Evolutionary conservation across 23 tunicate genomes (phyloP).

Genomic region (Trididemnum nubilum): DNA sequence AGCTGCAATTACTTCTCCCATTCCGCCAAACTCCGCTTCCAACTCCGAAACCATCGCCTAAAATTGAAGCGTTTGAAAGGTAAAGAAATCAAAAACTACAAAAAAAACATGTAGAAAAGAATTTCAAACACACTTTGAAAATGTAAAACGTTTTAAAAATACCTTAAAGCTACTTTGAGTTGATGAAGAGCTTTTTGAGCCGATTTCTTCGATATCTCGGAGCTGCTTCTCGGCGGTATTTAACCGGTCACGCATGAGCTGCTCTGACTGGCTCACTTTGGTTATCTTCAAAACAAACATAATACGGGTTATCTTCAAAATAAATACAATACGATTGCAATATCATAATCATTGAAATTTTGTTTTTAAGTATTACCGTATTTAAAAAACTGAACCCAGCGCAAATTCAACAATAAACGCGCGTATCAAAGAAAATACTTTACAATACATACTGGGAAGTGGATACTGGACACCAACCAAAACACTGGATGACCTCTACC

Average conservation of each 20-base stretch:
- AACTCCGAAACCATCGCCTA: slow-evolving; percentile 79
- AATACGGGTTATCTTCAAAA: too few species aligned
- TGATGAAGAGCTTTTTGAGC: slow-evolving; percentile 7
- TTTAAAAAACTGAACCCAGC: too few species aligned
- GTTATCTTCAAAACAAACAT: neutral
- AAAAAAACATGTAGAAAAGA: too few species aligned
- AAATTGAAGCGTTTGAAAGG: neutral
- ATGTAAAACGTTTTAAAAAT: neutral
- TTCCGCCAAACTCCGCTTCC: slow-evolving; percentile 91
- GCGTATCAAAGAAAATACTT: too few species aligned
- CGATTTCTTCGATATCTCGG: slow-evolving; percentile 42
- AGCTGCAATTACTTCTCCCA: slow-evolving; percentile 83
- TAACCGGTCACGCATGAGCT: slow-evolving; percentile 27
- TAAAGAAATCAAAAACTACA: neutral
- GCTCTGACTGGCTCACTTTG: slow-evolving; percentile 35
- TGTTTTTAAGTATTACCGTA: too few species aligned
- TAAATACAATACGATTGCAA: too few species aligned
- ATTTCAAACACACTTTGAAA: neutral
- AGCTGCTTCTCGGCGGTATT: slow-evolving; percentile 59
- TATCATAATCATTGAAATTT: too few species aligned
- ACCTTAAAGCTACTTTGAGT: slow-evolving; percentile 56
- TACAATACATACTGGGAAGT: too few species aligned
- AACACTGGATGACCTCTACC: too few species aligned
- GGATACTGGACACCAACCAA: too few species aligned
- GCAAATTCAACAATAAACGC: too few species aligned